Base-by-base conservation (phyloP, 2,797 vertebrate species). In the Helarctos malayanus region DNA sequence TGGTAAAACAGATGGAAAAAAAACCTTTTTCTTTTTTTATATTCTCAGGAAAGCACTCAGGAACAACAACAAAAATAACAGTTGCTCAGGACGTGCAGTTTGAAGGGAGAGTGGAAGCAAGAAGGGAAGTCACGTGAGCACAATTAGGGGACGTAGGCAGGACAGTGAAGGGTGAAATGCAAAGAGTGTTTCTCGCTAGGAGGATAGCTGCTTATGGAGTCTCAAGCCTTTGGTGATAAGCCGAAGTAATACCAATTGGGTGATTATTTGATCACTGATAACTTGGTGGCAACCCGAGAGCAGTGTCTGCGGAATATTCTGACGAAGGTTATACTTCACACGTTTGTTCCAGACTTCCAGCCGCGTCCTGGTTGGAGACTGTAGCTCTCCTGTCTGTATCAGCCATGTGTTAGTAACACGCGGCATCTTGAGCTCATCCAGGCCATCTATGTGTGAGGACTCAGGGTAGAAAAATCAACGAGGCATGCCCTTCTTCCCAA, bases 71-170 rank as follows among this genome's bases (percentile, higher is more conserved):
- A 88, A 45, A 86, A 89, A 7, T 27, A 87, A 79, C 5, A 54
- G 49, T 49, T 2, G 2, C 16, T 11, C 18, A 65, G 27, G 16
- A 45, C 18, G 2, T 8, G 10, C n/a, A 38, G 38, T 68, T 57
- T 45, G 45, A 49, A 63, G 41, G 57, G 18, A 56, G 10, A 19
- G 21, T 21, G 4, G 35, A 35, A 68, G n/a, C 29, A 63, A 45
- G 5, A 2, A 52, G 18, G 7, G n/a, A 4, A 61, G 8, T 38
- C 45, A 52, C 1, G 0, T 54, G 21, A 73, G 79, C 19, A 56
- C 19, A 8, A 1, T 49, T 4, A 1, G 35, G 54, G 57, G 21
- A 21, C n/a, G 49, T 11, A 1, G 6, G 56, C 8, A n/a, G 41
- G 49, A 35, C 1, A 10, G 21, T 15, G 25, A 71, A 63, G 49